Percentiles rank a stretch among this genome's conserved stretches.
Conservation (phyloP, 1,140 invertebrate species). For the Hermatobates lingyangjiaoensis region DNA sequence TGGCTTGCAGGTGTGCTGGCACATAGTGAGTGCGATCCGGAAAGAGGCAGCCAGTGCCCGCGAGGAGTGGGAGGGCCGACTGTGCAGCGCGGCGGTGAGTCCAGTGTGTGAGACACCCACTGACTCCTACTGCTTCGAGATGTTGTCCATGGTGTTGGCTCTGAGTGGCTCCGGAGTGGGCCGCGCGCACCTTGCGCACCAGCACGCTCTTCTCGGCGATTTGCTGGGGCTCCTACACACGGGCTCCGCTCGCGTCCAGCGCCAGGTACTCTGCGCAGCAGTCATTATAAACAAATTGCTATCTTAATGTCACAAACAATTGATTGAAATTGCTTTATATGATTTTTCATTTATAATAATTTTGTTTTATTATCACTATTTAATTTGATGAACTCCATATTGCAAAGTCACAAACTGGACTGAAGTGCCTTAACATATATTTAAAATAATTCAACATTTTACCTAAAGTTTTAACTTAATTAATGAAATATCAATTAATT, state of each 20-base stretch:
- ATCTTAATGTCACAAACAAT: too few species aligned
- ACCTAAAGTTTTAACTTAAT: too few species aligned
- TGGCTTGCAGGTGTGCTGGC: slow-evolving; percentile 51
- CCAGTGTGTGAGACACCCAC: slow-evolving; percentile 24
- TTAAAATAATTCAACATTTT: too few species aligned
- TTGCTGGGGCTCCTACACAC: slow-evolving; percentile 76
- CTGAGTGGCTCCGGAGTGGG: slow-evolving; percentile 85
- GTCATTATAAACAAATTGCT: not conserved
- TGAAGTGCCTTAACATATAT: too few species aligned
- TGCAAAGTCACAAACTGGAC: too few species aligned
- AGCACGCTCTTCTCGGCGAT: slow-evolving; percentile 64
- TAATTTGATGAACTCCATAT: too few species aligned
- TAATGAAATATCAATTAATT: too few species aligned
- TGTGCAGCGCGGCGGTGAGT: slow-evolving; percentile 26
- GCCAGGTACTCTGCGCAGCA: too few species aligned
- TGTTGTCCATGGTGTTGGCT: slow-evolving; percentile 85
- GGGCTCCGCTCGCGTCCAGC: slow-evolving; percentile 79
- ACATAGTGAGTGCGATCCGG: slow-evolving; percentile 82
- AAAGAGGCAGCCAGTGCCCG: slow-evolving; percentile 65
- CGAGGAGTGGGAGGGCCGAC: slow-evolving; percentile 67
- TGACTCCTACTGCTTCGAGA: slow-evolving; percentile 94
- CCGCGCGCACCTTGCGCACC: slow-evolving; percentile 72
- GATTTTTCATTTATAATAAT: too few species aligned
- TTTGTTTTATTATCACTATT: too few species aligned
- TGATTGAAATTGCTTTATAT: too few species aligned